Evolutionary conservation across 2,888 invertebrate species (phyloP).

Genomic region (Tuta absoluta): DNA sequence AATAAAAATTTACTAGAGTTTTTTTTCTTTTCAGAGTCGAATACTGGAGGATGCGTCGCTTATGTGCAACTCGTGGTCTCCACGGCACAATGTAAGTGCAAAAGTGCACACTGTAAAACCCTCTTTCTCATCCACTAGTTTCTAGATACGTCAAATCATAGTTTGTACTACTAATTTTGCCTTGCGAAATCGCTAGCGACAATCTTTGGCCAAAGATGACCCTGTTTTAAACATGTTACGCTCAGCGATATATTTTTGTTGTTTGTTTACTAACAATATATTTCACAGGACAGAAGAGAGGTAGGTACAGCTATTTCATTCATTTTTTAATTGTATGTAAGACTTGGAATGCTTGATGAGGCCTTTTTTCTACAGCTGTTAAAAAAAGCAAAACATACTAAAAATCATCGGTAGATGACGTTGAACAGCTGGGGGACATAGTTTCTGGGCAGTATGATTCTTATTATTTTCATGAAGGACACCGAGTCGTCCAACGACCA

Average conservation of each 20-base stretch:
- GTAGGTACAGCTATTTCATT: neutral
- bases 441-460: too few relatives aligned
- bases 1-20: neutral
- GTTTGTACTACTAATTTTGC: constrained; percentile 21
- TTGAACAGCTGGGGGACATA: too few relatives aligned
- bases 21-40: constrained; percentile 88
- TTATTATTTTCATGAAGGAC: too few relatives aligned
- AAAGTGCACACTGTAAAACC: too few relatives aligned
- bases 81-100: constrained; percentile 92
- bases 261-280: neutral
- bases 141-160: constrained; percentile 4
- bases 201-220: constrained; percentile 72
- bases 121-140: neutral
- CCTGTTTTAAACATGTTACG: constrained; percentile 26
- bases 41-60: constrained; percentile 94
- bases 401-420: too few relatives aligned
- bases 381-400: too few relatives aligned
- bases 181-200: constrained; percentile 57
- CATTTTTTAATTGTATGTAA: neutral
- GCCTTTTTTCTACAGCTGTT: neutral
- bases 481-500: too few relatives aligned
- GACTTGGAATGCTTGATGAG: neutral
- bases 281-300: neutral
- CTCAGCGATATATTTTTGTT: constrained; percentile 7
- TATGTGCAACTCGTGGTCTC: constrained; percentile 96